Percentiles rank a stretch among this genome's conserved stretches.
These are phyloP conservation scores for Vombatus ursinus DNA, from an alignment of 2,113 vertebrate genomes.

Conservation along the genomic window DNA sequence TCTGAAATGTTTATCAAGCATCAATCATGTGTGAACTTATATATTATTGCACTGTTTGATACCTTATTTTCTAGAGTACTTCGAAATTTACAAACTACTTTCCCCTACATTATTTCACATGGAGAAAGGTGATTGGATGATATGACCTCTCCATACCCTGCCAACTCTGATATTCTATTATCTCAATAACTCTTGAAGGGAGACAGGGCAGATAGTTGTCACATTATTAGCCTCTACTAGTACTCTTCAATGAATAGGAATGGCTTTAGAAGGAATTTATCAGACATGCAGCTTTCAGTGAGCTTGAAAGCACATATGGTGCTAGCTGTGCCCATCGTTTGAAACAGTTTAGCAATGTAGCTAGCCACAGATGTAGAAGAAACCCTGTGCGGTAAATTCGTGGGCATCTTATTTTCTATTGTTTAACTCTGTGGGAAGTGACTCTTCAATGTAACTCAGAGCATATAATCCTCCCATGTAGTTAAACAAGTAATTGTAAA, in stretches of 20 bases:
- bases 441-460: not conserved
- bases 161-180: not conserved
- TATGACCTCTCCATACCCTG: not conserved
- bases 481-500: not conserved
- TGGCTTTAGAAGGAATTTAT: not conserved
- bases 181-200: not conserved
- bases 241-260: not conserved
- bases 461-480: slow-evolving; percentile 9
- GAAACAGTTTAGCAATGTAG: not conserved
- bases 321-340: not conserved
- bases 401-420: not conserved
- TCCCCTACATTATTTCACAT: slow-evolving; percentile 5
- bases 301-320: not conserved
- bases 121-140: not conserved
- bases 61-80: slow-evolving; percentile 52
- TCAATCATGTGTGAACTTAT: slow-evolving; percentile 54
- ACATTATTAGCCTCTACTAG: not conserved
- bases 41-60: slow-evolving; percentile 62
- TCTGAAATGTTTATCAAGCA: slow-evolving; percentile 74
- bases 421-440: slow-evolving; percentile 1
- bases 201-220: not conserved
- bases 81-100: slow-evolving; percentile 56
- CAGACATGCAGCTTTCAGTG: not conserved
- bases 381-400: not conserved
- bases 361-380: not conserved